Base-by-base conservation (phyloP, 2,113 vertebrate genomes). In the Xyliphius kryptos region DNA sequence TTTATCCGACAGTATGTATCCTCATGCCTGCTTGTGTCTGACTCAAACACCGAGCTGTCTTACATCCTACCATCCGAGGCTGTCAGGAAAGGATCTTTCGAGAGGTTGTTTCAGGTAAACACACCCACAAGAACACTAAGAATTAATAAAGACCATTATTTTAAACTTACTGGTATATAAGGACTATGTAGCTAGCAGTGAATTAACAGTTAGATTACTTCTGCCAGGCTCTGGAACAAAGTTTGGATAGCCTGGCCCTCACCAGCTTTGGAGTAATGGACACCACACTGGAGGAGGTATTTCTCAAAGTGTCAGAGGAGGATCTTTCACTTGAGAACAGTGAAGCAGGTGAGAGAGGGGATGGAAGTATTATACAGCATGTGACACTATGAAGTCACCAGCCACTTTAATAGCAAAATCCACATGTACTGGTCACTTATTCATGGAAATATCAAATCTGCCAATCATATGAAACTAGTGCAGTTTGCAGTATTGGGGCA, bases 251-350 rank as follows among this genome's bases (percentile, higher is more conserved):
- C 0, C 75, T 98, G 73, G 86, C 90, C 7, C 83, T 98, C 59
- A 98, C 92, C 74, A 97, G 95, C 70, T 98, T 97, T 0, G 95
- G 95, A 11, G 83, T 98, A 68, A 98, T 93, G 93, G 95, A 98
- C 79, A 95, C 92, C 3, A 98, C 95, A 0, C 76, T 98, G 60
- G 95, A 98, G 73, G 95, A 97, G 64, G 95, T 98, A 7, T 97
- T 98, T 69, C 88, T 98, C 52, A 98, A 98, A 75, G 95, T 97
- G 50, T 98, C 94, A 0, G 95, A 98, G 74, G 94, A 97, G 65
- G 95, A 97, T 74, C 90, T 91, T 63, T 98, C 95, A 0, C 77
- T 93, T 72, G 95, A 98, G 77, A 95, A 97, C 84, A 97, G 94
- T 0, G 95, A 97, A 1, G 92, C 85, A 0, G 92, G 92, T 92